These are phyloP conservation scores for Perizoma flavofasciatum DNA, from an alignment of 2,888 invertebrate species.

Conservation along the genomic window DNA sequence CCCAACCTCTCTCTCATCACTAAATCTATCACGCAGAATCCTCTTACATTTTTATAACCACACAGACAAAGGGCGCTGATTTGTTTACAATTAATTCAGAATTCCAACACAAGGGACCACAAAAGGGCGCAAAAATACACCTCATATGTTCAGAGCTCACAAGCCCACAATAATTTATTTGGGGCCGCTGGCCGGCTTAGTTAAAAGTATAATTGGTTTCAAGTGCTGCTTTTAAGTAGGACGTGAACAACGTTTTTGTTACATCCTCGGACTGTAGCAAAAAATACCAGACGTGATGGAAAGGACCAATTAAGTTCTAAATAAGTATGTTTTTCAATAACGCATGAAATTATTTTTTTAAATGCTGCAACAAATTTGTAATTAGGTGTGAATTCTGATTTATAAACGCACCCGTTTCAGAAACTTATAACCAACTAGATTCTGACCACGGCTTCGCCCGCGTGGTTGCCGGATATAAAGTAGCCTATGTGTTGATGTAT, in stretches of 20 bases:
- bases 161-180: slow-evolving; percentile 47
- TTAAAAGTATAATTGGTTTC: slow-evolving; percentile 74
- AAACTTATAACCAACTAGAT: too few species aligned
- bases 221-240: slow-evolving; percentile 64
- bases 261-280: slow-evolving; percentile 49
- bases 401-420: too few species aligned
- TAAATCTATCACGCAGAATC: neutral
- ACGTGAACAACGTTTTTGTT: slow-evolving; percentile 59
- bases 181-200: slow-evolving; percentile 51
- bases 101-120: slow-evolving; percentile 45
- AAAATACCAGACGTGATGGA: slow-evolving; percentile 6
- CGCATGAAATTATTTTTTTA: neutral
- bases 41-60: slow-evolving; percentile 6
- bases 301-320: slow-evolving; percentile 13
- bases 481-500: too few species aligned
- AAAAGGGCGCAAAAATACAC: slow-evolving; percentile 44
- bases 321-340: slow-evolving; percentile 6
- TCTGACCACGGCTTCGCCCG: too few species aligned
- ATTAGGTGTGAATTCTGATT: too few species aligned
- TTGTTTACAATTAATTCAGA: slow-evolving; percentile 61
- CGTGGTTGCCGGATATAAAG: too few species aligned
- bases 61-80: slow-evolving; percentile 50
- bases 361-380: too few species aligned
- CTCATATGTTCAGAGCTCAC: slow-evolving; percentile 47
- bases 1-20: too few species aligned